Conservation (phyloP, 2,113 vertebrate genomes). For the Laticauda colubrina region DNA sequence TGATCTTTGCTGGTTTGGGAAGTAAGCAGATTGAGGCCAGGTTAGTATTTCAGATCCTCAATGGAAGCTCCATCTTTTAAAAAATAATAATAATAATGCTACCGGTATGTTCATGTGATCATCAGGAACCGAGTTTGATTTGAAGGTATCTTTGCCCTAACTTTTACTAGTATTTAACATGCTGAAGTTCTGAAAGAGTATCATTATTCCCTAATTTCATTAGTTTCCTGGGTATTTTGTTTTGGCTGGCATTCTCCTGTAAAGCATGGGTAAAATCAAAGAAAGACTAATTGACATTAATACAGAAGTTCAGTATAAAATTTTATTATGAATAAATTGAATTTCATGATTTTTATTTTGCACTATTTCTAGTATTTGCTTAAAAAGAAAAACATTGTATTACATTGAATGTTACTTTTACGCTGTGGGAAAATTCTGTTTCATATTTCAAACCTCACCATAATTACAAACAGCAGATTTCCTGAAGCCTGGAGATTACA, state of each 20-base stretch:
- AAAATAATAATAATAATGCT: not conserved
- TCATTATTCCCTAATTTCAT: not conserved
- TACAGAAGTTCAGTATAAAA: slow-evolving; percentile 53
- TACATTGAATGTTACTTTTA: slow-evolving; percentile 27
- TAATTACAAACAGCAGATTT: slow-evolving; percentile 29
- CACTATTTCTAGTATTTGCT: slow-evolving; percentile 43
- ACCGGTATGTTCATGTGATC: not conserved
- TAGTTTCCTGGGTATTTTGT: not conserved
- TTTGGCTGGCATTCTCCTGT: not conserved
- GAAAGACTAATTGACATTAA: not conserved
- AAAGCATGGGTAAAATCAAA: not conserved
- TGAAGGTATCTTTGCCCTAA: not conserved
- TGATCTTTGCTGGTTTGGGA: not conserved
- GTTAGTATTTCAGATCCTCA: not conserved
- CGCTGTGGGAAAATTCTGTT: slow-evolving; percentile 28
- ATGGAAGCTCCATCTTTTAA: not conserved
- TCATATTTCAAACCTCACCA: slow-evolving; percentile 24
- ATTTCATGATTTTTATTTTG: slow-evolving; percentile 42
- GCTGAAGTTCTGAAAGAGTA: not conserved
- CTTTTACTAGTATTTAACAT: not conserved
- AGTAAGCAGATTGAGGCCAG: not conserved
- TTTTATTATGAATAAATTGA: slow-evolving; percentile 60
- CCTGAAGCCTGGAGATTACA: slow-evolving; percentile 17
- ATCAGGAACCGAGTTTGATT: not conserved
- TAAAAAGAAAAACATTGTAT: slow-evolving; percentile 38